Percentiles rank a stretch among this genome's conserved stretches.
Evolutionary conservation across 2,888 invertebrate species (phyloP).

Genomic region (Ectemnius lituratus): DNA sequence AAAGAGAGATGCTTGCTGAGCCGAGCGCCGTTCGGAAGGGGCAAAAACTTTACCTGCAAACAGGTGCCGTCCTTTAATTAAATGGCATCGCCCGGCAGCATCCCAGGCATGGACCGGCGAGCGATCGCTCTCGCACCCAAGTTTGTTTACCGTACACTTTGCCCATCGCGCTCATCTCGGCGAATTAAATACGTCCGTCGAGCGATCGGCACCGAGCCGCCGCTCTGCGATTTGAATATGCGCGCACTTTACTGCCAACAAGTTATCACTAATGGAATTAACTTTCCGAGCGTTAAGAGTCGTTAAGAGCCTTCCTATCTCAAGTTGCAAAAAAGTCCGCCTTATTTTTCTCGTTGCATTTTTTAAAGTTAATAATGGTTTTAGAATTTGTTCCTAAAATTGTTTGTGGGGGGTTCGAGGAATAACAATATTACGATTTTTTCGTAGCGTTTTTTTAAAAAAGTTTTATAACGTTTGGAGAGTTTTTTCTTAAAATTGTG

Average conservation of each 20-base stretch:
- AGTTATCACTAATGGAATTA: slow-evolving; percentile 1
- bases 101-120: slow-evolving; percentile 3
- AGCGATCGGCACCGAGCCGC: slow-evolving; percentile 21
- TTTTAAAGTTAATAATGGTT: too few species aligned
- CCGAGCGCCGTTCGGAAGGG: slow-evolving; percentile 36
- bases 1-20: not conserved
- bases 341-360: too few species aligned
- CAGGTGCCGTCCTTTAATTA: slow-evolving; percentile 57
- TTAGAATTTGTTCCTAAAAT: too few species aligned
- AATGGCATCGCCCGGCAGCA: slow-evolving; percentile 33
- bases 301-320: too few species aligned
- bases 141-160: slow-evolving; percentile 48
- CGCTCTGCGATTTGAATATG: slow-evolving; percentile 1
- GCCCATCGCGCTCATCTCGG: slow-evolving; percentile 12
- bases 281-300: slow-evolving; percentile 13
- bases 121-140: slow-evolving; percentile 36
- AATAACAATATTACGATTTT: too few species aligned
- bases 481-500: too few species aligned
- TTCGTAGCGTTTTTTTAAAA: too few species aligned
- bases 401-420: too few species aligned
- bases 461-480: too few species aligned
- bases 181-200: slow-evolving; percentile 46
- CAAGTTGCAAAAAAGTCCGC: too few species aligned
- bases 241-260: too few species aligned
- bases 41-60: slow-evolving; percentile 32